Conservation (phyloP, 2,113 vertebrate species). For the Ptyas mucosa region DNA sequence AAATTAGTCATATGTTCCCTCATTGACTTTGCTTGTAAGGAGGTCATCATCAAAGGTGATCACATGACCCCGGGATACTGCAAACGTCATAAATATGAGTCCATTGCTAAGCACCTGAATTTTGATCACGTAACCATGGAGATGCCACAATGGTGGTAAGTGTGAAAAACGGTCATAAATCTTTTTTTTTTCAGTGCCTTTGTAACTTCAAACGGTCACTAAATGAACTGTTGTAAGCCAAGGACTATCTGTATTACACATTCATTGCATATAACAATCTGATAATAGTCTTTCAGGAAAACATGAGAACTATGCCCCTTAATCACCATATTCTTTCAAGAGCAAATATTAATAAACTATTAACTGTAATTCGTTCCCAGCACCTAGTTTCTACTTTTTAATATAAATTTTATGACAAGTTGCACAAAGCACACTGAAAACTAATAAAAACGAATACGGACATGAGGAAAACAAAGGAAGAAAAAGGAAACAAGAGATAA, state of each 20-base stretch:
- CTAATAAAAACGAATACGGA: not conserved
- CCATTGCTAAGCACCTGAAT: too few relatives aligned
- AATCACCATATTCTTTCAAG: not conserved
- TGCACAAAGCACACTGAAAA: not conserved
- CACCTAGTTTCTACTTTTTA: not conserved
- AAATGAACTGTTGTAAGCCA: too few relatives aligned
- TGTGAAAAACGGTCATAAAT: too few relatives aligned
- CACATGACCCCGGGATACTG: too few relatives aligned
- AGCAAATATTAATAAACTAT: not conserved
- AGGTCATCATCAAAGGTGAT: too few relatives aligned
- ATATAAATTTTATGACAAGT: not conserved
- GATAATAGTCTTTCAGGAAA: not conserved
- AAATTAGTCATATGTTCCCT: too few relatives aligned
- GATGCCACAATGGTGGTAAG: too few relatives aligned
- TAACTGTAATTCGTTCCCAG: conserved; percentile 11
- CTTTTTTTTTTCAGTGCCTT: too few relatives aligned
- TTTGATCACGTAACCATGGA: too few relatives aligned
- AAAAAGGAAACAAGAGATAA: not conserved
- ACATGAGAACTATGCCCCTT: not conserved
- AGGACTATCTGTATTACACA: not conserved
- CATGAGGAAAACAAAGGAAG: not conserved
- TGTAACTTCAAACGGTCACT: too few relatives aligned
- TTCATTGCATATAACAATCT: not conserved
- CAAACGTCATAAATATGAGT: too few relatives aligned
- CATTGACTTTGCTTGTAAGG: too few relatives aligned